phyloP scores from a whole-genome alignment of 2,113 vertebrate species.

The Charadrius vociferus region DNA sequence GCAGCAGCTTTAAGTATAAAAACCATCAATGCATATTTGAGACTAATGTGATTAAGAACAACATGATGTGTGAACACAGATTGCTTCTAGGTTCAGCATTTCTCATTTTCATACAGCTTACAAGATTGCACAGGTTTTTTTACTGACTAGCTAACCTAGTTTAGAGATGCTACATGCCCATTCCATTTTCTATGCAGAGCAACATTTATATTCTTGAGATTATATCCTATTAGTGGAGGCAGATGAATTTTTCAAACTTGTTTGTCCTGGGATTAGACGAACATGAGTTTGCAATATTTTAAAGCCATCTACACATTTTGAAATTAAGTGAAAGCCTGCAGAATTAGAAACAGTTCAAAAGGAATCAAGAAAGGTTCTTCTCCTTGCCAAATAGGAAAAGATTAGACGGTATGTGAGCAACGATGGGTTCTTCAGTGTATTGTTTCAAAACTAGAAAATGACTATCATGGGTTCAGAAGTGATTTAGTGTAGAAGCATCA shows the following conservation, averaged over 20 bases:
- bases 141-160: neutral
- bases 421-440: neutral
- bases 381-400: neutral
- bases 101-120: constrained; percentile 8
- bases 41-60: constrained; percentile 40
- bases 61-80: constrained; percentile 23
- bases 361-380: neutral
- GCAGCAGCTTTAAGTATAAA: constrained; percentile 28
- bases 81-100: neutral
- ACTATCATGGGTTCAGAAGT: neutral
- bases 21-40: constrained; percentile 41
- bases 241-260: constrained; percentile 50
- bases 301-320: neutral
- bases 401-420: neutral
- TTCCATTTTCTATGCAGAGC: neutral
- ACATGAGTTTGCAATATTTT: constrained; percentile 38
- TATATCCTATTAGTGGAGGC: constrained; percentile 39
- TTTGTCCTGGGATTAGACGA: constrained; percentile 48
- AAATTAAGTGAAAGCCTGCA: constrained; percentile 7
- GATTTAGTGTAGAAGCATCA: neutral
- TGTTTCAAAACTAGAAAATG: neutral
- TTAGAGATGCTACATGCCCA: neutral
- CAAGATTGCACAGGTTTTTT: neutral
- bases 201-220: constrained; percentile 49
- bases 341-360: neutral